These are phyloP conservation scores for Cinclus cinclus DNA, from an alignment of 2,113 vertebrate genomes.

Conservation along the genomic window DNA sequence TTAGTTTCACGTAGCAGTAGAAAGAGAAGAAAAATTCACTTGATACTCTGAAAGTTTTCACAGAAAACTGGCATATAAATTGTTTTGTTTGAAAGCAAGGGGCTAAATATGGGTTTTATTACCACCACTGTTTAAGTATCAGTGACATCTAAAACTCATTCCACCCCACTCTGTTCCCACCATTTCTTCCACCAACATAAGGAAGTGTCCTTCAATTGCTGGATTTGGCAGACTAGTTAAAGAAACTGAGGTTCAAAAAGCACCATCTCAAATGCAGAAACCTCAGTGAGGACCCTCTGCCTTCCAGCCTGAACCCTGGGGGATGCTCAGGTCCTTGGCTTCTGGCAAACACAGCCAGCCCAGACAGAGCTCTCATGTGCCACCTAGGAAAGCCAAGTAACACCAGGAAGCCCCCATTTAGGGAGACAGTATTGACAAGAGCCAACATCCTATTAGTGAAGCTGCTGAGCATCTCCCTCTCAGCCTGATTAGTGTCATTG, in stretches of 20 bases:
- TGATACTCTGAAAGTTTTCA: background rate
- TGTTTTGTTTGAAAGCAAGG: background rate
- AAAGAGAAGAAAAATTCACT: background rate
- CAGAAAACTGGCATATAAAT: accelerated
- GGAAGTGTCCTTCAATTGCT: background rate
- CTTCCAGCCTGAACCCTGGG: background rate
- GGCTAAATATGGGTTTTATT: background rate
- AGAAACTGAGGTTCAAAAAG: background rate
- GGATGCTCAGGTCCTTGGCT: background rate
- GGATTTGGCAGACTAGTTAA: background rate
- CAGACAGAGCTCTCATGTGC: background rate
- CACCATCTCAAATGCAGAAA: background rate
- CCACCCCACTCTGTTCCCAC: background rate
- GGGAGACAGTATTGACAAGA: background rate
- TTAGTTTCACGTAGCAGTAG: background rate
- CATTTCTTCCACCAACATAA: background rate
- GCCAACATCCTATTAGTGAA: background rate
- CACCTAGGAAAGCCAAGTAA: background rate
- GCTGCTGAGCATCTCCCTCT: background rate
- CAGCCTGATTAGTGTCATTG: background rate
- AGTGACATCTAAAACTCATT: background rate
- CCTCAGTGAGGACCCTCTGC: background rate
- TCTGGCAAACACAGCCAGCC: background rate
- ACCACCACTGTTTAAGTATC: background rate
- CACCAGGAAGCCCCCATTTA: background rate